phyloP scores from a whole-genome alignment of 2,113 vertebrate genomes.

The Cathartes aura region DNA sequence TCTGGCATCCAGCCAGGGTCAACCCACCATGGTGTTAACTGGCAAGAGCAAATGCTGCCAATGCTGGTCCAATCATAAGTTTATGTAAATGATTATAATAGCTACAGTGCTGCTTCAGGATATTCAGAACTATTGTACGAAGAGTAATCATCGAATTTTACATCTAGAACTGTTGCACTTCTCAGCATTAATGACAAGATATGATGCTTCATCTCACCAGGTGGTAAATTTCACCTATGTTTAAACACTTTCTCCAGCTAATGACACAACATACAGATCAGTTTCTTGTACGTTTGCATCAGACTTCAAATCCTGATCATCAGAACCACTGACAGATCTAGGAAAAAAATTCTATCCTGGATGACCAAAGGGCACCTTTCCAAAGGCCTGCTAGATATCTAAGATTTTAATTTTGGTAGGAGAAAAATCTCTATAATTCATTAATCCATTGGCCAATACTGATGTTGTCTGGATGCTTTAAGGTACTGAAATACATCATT shows the following conservation, averaged over 20 bases:
- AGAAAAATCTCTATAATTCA: background rate
- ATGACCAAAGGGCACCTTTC: background rate
- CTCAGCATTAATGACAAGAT: background rate
- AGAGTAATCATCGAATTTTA: background rate
- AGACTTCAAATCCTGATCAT: background rate
- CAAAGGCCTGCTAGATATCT: background rate
- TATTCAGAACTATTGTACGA: background rate
- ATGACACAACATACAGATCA: background rate
- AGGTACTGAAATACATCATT: background rate
- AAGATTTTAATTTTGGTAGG: background rate
- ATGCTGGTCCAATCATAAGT: background rate
- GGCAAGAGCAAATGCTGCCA: background rate
- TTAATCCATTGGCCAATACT: background rate
- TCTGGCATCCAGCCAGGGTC: too few relatives aligned
- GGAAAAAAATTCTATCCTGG: background rate
- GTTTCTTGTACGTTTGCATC: background rate
- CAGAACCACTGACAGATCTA: background rate
- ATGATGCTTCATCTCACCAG: background rate
- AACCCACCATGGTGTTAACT: background rate
- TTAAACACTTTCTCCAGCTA: background rate
- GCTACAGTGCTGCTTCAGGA: background rate
- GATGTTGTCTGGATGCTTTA: background rate
- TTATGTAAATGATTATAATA: background rate
- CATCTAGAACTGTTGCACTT: background rate
- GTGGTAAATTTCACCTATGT: background rate